phyloP scores from a whole-genome alignment of 2,113 vertebrate genomes.

The Trinectes maculatus region DNA sequence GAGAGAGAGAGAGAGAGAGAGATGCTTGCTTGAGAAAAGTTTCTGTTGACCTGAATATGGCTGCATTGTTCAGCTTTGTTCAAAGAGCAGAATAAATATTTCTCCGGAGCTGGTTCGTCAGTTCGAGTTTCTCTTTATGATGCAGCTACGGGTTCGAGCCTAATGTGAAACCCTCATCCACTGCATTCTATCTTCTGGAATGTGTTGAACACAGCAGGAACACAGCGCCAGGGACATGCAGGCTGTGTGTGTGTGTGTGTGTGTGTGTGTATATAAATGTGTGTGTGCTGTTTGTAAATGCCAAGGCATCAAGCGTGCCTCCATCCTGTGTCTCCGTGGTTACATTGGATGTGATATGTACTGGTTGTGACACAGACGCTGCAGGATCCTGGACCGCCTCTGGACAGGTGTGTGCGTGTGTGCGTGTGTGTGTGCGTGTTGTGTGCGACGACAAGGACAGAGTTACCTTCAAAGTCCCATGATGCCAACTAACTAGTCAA shows the following conservation, averaged over 20 bases:
- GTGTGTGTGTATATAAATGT: conserved; percentile 31
- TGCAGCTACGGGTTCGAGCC: conserved; percentile 61
- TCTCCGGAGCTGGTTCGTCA: conserved; percentile 31
- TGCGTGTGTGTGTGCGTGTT: conserved; percentile 34
- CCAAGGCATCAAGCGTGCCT: conserved; percentile 62
- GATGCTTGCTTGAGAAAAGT: conserved; percentile 70
- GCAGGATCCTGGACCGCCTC: conserved; percentile 73
- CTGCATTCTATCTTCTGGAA: conserved; percentile 45
- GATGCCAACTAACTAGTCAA: conserved; percentile 65
- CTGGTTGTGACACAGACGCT: conserved; percentile 78
- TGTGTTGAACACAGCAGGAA: conserved; percentile 48
- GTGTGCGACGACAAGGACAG: conserved; percentile 75
- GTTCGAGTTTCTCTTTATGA: conserved; percentile 42
- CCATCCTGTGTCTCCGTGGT: conserved; percentile 69
- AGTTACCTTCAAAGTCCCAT: conserved; percentile 81
- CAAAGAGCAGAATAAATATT: conserved; percentile 42
- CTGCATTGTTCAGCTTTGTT: conserved; percentile 52
- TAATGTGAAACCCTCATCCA: conserved; percentile 56
- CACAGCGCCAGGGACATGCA: conserved; percentile 28
- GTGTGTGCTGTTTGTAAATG: conserved; percentile 59
- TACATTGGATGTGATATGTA: conserved; percentile 70
- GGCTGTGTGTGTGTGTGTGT: conserved; percentile 18
- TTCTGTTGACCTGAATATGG: conserved; percentile 74
- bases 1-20: conserved; percentile 22
- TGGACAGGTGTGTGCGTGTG: conserved; percentile 45